Evolutionary conservation across 1,140 invertebrate species (phyloP).

Genomic region (Drosophila nannoptera): DNA sequence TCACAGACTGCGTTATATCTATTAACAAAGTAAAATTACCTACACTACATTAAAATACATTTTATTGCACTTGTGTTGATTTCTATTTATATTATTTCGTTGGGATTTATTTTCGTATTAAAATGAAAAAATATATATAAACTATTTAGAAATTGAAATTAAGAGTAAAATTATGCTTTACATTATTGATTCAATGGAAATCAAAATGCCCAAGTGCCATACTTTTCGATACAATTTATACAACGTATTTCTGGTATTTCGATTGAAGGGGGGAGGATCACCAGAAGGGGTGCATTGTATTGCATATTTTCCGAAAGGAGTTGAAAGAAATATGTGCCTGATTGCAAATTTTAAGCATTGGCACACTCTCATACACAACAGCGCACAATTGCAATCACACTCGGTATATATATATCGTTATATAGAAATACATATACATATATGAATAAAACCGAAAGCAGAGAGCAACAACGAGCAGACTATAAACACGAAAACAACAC

Average conservation of each 20-base stretch:
- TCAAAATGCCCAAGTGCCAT: not conserved
- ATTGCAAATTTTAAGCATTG: slow-evolving; percentile 38
- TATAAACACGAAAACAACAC: slow-evolving; percentile 17
- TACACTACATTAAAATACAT: too few species aligned
- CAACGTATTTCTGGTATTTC: slow-evolving; percentile 27
- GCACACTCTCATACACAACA: not conserved
- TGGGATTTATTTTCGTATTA: too few species aligned
- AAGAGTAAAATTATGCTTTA: not conserved
- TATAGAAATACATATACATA: too few species aligned
- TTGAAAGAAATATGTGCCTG: slow-evolving; percentile 61
- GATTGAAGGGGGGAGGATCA: slow-evolving; percentile 4
- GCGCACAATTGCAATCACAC: not conserved
- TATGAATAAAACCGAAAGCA: slow-evolving; percentile 11
- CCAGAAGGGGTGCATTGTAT: slow-evolving; percentile 1
- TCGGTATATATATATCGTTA: not conserved
- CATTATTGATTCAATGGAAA: slow-evolving; percentile 25
- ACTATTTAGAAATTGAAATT: too few species aligned
- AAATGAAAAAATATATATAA: too few species aligned
- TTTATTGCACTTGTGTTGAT: too few species aligned
- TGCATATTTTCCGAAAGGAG: slow-evolving; percentile 29
- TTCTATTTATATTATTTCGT: too few species aligned
- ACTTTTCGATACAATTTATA: slow-evolving; percentile 17
- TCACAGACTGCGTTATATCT: too few species aligned
- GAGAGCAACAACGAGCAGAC: not conserved
- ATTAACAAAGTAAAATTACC: too few species aligned